Base-by-base conservation (phyloP, 2,888 invertebrate genomes). In the Parasteatoda lunata region DNA sequence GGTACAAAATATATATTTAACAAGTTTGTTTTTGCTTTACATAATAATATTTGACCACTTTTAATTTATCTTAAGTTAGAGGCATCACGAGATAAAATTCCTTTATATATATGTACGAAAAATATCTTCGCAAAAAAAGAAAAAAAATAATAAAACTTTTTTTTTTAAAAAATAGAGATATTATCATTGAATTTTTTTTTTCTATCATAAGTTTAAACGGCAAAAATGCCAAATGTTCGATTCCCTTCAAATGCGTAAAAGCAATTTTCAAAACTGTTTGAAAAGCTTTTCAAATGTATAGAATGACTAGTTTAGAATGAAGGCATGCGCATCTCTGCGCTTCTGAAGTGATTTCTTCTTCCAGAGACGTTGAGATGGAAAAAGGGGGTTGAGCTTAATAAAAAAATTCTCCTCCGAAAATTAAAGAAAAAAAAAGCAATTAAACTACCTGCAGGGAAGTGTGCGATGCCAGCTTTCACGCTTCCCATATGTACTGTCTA, bases 361-460 rank as follows among this genome's bases (percentile, higher is more conserved):
- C 59, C n/a, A 9, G n/a, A 59, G n/a, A 59, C 9, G n/a, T 59
- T 59, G 9, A 59, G 59, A 13, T 13, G 59, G 59, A 11, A 7
- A 59, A 59, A 59, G n/a, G n/a, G 59, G 4, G 59, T 13, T 4
- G 59, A 13, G 13, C 59, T 11, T 30, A 30, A 30, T 30, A n/a
- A 59, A 59, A 59, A 59, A 59, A 59, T 11, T 7, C 8, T 9
- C 59, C 7, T 30, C 2, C 30, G 30, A 59, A 59, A 59, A 8
- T 59, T 8, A 59, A 48, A 49, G 51, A 70, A 75, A 85, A 80
- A n/a, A 79, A 86, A 86, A 81, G 80, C 77, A 86, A 86, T 86
- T 86, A 86, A 86, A 71, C 80, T 71, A 80, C 71, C 70, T 52
- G 64, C 70, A 45, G 85, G 70, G 76, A 86, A 86, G 65, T 86